phyloP scores from a whole-genome alignment of 1,140 invertebrate genomes.

The Bombus superbus region DNA sequence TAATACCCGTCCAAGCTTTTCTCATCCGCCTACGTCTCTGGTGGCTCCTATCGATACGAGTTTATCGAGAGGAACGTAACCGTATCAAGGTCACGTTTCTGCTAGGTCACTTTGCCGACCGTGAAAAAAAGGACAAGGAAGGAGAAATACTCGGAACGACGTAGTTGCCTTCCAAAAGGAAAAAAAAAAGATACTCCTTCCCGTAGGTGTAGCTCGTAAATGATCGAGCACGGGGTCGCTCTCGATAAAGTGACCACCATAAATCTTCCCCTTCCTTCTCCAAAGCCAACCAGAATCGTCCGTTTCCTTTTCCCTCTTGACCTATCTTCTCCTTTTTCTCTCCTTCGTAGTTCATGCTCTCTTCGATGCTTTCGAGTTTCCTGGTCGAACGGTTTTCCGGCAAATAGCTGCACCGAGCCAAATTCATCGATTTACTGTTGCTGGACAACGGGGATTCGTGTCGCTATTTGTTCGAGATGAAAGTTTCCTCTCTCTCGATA shows the following conservation, averaged over 20 bases:
- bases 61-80: slow-evolving; percentile 7
- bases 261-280: slow-evolving; percentile 51
- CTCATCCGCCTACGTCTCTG: background rate
- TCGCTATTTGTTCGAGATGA: slow-evolving; percentile 54
- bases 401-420: slow-evolving; percentile 61
- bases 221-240: slow-evolving; percentile 41
- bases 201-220: slow-evolving; percentile 38
- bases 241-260: slow-evolving; percentile 62
- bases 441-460: slow-evolving; percentile 52
- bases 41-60: background rate
- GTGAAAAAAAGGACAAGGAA: background rate
- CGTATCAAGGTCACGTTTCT: slow-evolving; percentile 29
- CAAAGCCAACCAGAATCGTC: slow-evolving; percentile 56
- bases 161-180: background rate
- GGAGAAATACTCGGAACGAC: background rate
- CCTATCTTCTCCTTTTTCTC: background rate
- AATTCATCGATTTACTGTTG: slow-evolving; percentile 64
- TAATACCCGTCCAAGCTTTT: background rate
- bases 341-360: background rate
- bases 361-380: slow-evolving; percentile 43
- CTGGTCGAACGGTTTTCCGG: slow-evolving; percentile 63
- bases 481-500: slow-evolving; percentile 33
- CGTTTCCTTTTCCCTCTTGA: slow-evolving; percentile 36
- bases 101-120: background rate
- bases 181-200: slow-evolving; percentile 13